These are phyloP conservation scores for Drosophila punjabiensis DNA, from an alignment of 1,140 invertebrate species.

Conservation along the genomic window DNA sequence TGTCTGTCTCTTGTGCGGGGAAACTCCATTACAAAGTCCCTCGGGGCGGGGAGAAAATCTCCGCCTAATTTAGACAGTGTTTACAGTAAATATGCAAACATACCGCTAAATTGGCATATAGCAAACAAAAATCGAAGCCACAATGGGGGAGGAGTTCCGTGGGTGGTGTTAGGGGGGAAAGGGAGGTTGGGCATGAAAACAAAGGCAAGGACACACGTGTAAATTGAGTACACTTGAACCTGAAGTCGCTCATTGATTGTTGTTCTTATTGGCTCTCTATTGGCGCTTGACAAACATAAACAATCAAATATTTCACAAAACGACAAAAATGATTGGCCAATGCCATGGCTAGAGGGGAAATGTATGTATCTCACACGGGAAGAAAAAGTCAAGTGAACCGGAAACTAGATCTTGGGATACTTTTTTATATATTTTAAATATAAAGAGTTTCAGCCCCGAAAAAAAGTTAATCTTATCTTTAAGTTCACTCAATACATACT, in stretches of 20 bases:
- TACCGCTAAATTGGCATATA: conserved; percentile 70
- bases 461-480: not conserved
- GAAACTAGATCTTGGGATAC: not conserved
- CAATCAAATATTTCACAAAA: conserved; percentile 64
- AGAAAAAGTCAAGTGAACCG: not conserved
- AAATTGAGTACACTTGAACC: conserved; percentile 62
- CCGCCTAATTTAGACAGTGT: conserved; percentile 77
- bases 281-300: conserved; percentile 60
- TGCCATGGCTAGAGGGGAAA: not conserved
- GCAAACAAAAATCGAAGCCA: conserved; percentile 61
- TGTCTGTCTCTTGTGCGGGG: not conserved
- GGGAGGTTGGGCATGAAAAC: conserved; percentile 25
- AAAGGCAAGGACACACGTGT: conserved; percentile 71
- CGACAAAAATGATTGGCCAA: conserved; percentile 67
- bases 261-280: conserved; percentile 43
- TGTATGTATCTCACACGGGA: not conserved
- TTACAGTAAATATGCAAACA: conserved; percentile 73
- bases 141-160: conserved; percentile 17
- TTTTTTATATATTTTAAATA: not conserved
- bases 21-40: conserved; percentile 19
- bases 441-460: not conserved
- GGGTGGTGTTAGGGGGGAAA: not conserved
- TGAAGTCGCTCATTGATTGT: conserved; percentile 41
- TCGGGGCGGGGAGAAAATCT: conserved; percentile 42
- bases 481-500: not conserved